These are phyloP conservation scores for Alentia gelatinosa DNA, from an alignment of 2,888 invertebrate species.

Conservation along the genomic window DNA sequence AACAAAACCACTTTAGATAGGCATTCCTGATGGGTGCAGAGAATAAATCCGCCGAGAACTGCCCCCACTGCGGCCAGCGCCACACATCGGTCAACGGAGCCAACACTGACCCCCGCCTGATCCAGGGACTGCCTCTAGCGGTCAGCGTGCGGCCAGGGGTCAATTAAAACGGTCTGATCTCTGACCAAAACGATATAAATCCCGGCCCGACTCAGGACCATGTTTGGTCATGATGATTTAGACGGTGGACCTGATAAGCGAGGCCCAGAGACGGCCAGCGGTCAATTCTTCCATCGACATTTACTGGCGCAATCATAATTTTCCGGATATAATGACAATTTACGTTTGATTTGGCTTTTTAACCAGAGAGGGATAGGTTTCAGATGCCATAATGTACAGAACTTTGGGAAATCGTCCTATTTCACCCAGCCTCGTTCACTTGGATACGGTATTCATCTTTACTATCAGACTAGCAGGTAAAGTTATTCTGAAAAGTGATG, in stretches of 20 bases:
- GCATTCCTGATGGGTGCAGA: background rate
- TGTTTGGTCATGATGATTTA: background rate
- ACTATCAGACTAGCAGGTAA: too few species aligned
- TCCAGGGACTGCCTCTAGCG: background rate
- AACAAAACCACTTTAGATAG: slow-evolving; percentile 45
- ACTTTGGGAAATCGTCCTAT: too few species aligned
- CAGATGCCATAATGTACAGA: too few species aligned
- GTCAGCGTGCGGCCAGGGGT: background rate
- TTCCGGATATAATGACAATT: too few species aligned
- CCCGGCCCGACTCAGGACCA: background rate
- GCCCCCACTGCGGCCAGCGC: background rate
- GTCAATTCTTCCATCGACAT: background rate
- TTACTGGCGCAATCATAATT: background rate
- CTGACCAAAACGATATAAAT: slow-evolving; percentile 24
- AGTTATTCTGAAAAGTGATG: too few species aligned
- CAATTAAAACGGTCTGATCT: background rate
- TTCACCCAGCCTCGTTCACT: too few species aligned
- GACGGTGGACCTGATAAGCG: background rate
- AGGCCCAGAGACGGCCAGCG: background rate
- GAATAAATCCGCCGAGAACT: background rate
- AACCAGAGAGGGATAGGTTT: too few species aligned
- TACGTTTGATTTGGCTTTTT: too few species aligned
- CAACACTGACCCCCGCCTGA: background rate
- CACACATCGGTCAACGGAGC: background rate
- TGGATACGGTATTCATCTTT: too few species aligned